These are phyloP conservation scores for Antennarius maculatus DNA, from an alignment of 2,797 vertebrate species.

Conservation along the genomic window DNA sequence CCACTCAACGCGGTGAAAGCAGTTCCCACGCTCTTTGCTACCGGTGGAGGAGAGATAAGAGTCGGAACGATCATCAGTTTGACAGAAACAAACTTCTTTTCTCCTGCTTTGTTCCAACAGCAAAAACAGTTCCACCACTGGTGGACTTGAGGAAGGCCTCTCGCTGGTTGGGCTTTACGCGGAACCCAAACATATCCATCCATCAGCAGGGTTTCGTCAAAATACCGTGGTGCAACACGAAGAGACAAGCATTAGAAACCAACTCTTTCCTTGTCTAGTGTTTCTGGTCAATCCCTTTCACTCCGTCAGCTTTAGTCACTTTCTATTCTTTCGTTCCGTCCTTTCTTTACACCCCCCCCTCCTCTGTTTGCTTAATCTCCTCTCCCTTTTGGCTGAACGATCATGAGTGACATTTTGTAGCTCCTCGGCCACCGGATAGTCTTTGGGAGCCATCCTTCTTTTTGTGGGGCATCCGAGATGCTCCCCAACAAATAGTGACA, in stretches of 20 bases:
- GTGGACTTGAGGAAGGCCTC: slow-evolving; percentile 16
- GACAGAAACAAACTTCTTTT: slow-evolving; percentile 17
- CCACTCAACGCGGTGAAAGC: slow-evolving; percentile 50
- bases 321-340: slow-evolving; percentile 30
- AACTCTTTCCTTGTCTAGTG: slow-evolving; percentile 6
- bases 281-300: neutral
- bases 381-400: slow-evolving; percentile 41
- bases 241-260: slow-evolving; percentile 58
- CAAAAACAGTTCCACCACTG: slow-evolving; percentile 9
- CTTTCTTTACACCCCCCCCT: neutral
- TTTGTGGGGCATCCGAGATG: slow-evolving; percentile 46
- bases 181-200: slow-evolving; percentile 36
- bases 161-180: slow-evolving; percentile 30
- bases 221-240: too few species aligned
- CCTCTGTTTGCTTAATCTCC: slow-evolving; percentile 22
- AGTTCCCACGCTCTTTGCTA: slow-evolving; percentile 72
- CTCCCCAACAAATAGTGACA: slow-evolving; percentile 67
- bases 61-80: slow-evolving; percentile 23
- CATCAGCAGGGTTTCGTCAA: slow-evolving; percentile 20
- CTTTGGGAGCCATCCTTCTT: slow-evolving; percentile 49
- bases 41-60: slow-evolving; percentile 42
- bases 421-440: slow-evolving; percentile 51
- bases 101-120: slow-evolving; percentile 1
- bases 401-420: slow-evolving; percentile 58
- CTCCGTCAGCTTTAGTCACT: slow-evolving; percentile 27